Evolutionary conservation across 2,113 vertebrate genomes (phyloP).

Genomic region (Lycaon pictus): DNA sequence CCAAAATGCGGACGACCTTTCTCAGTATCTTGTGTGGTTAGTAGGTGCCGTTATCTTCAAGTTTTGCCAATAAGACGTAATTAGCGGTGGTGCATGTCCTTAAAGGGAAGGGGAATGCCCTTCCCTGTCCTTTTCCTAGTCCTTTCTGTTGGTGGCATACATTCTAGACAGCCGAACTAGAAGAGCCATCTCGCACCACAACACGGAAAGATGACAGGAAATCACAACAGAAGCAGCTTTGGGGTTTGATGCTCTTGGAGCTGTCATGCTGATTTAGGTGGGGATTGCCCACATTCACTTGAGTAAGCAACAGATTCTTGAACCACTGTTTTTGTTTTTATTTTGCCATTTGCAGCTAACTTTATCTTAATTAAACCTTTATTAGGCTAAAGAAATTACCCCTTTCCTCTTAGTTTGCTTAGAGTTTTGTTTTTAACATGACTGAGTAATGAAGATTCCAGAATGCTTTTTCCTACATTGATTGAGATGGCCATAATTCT

Average conservation of each 20-base stretch:
- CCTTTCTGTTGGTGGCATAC: not conserved
- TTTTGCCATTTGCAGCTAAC: not conserved
- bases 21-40: not conserved
- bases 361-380: not conserved
- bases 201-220: not conserved
- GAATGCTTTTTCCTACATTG: not conserved
- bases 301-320: not conserved
- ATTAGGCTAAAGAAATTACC: not conserved
- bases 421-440: not conserved
- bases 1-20: not conserved
- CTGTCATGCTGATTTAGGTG: not conserved
- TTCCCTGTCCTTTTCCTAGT: not conserved
- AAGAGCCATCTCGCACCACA: not conserved
- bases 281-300: not conserved
- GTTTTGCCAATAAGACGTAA: not conserved
- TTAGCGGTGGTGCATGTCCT: not conserved
- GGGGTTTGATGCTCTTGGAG: not conserved
- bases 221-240: not conserved
- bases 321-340: not conserved
- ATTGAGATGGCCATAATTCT: conserved; percentile 13
- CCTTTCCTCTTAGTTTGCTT: not conserved
- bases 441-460: not conserved
- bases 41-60: not conserved
- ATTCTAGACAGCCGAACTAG: not conserved
- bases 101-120: not conserved